Base-by-base conservation (phyloP, 2,113 vertebrate genomes). In the Sigmodon hispidus region DNA sequence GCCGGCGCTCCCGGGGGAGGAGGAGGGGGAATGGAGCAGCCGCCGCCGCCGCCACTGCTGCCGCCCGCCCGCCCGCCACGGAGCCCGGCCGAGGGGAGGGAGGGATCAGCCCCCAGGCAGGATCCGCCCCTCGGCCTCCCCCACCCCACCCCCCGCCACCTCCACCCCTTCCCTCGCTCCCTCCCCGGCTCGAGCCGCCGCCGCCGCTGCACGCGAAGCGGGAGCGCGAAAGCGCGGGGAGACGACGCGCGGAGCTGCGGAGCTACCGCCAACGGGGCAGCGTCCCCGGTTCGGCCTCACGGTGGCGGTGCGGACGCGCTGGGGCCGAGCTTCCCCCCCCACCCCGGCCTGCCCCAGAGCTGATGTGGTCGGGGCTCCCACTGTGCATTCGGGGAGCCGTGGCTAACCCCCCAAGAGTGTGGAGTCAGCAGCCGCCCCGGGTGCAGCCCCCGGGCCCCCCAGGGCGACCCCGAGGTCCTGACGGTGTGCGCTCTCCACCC, bases 91-190 rank as follows among this genome's bases (percentile, higher is more conserved):
- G 96, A 96, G 95, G 97, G 98, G 95, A 96, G 97, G 97, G 98
- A 97, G 97, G 97, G 98, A 97, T 97, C 97, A 97, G 97, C 97
- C 97, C 98, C 97, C 98, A 97, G 98, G 97, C 98, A 98, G 98
- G 98, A 98, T 97, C 98, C 98, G 98, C 98, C 98, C 98, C 97
- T 98, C 97, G 96, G 97, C 96, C 97, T 96, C 94, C 97, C 97
- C 98, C 97, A 96, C 96, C 95, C 94, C 94, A 97, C 98, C 98
- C 98, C 97, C 96, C 96, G 96, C 94, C 94, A 97, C 98, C 98
- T 97, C 98, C 97, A 98, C 98, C 94, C 96, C 96, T 96, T 96
- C 96, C 92, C 96, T 91, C 94, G 55, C 93, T 96, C 95, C 91
- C 94, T 93, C 97, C 97, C 97, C 97, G 98, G 97, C 94, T 96